These are phyloP conservation scores for Chorisops tibialis DNA, from an alignment of 2,888 invertebrate species.

Conservation along the genomic window DNA sequence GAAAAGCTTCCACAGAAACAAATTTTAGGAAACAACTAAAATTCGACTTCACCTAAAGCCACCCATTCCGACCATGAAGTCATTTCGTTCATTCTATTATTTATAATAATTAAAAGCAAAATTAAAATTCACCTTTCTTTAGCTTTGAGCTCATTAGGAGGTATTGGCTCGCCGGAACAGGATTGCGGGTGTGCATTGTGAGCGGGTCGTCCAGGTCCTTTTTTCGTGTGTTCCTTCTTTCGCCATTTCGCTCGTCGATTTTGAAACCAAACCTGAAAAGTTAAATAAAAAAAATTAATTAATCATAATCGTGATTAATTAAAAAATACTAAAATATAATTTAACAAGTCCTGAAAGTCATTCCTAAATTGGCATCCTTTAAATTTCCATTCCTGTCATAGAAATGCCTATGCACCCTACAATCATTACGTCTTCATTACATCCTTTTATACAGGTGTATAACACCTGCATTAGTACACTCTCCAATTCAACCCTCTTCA, in stretches of 20 bases:
- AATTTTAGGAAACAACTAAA: too few relatives aligned
- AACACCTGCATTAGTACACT: neutral
- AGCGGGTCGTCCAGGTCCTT: constrained; percentile 96
- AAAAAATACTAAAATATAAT: constrained; percentile 42
- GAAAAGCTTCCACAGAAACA: too few relatives aligned
- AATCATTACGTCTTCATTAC: constrained; percentile 4
- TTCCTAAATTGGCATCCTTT: neutral
- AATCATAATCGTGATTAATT: neutral
- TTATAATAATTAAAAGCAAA: neutral
- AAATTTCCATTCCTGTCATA: neutral
- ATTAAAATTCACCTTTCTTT: constrained; percentile 65
- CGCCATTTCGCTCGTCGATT: constrained; percentile 98
- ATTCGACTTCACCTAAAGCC: too few relatives aligned
- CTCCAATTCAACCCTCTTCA: constrained; percentile 10
- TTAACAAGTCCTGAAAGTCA: neutral
- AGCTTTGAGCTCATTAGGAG: constrained; percentile 81
- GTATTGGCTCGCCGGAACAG: constrained; percentile 95
- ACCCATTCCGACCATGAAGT: too few relatives aligned
- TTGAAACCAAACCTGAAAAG: constrained; percentile 98
- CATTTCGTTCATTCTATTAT: neutral
- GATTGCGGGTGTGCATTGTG: constrained; percentile 98
- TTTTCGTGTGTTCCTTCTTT: constrained; percentile 98
- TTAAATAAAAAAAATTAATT: constrained; percentile 19
- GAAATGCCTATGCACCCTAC: neutral
- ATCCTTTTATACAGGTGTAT: constrained; percentile 6